Percentiles rank a stretch among this genome's conserved stretches.
phyloP scores from a whole-genome alignment of 2,888 invertebrate genomes.

The Agriotes lineatus region DNA sequence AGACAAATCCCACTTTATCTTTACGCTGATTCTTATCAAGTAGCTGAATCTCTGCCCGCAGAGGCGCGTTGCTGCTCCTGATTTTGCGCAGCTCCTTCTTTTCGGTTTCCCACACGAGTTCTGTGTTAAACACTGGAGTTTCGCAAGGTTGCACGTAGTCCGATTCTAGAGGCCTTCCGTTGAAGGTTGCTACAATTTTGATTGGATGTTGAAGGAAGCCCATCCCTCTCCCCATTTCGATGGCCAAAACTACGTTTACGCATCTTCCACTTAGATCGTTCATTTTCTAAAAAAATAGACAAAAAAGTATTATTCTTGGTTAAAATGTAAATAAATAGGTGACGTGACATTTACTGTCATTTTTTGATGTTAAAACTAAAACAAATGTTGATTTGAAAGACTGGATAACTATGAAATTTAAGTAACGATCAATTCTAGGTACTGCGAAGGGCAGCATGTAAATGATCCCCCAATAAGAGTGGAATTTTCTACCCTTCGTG shows the following conservation, averaged over 20 bases:
- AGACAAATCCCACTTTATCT: constrained; percentile 77
- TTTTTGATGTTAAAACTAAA: neutral
- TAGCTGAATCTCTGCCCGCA: constrained; percentile 78
- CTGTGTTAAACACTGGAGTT: constrained; percentile 76
- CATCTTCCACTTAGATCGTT: constrained; percentile 74
- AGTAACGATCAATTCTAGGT: no score
- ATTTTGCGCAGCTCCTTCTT: constrained; percentile 79
- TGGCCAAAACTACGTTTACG: constrained; percentile 75
- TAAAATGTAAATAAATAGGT: neutral
- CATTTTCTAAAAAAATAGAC: constrained; percentile 64
- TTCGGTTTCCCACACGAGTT: constrained; percentile 84
- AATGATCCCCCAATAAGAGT: no score
- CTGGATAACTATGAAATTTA: no score
- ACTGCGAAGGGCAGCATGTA: no score
- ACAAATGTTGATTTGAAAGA: no score
- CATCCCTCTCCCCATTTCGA: constrained; percentile 74
- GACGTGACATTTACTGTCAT: constrained; percentile 27
- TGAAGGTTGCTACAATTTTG: constrained; percentile 61
- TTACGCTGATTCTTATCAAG: constrained; percentile 70
- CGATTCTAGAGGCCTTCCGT: constrained; percentile 69
- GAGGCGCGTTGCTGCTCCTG: constrained; percentile 78
- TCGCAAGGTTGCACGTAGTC: constrained; percentile 72
- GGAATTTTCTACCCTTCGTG: no score
- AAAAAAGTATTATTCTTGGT: neutral
- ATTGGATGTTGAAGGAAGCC: constrained; percentile 58